These are phyloP conservation scores for Bradynema listronoti DNA, from an alignment of 1,140 invertebrate species.

Conservation along the genomic window DNA sequence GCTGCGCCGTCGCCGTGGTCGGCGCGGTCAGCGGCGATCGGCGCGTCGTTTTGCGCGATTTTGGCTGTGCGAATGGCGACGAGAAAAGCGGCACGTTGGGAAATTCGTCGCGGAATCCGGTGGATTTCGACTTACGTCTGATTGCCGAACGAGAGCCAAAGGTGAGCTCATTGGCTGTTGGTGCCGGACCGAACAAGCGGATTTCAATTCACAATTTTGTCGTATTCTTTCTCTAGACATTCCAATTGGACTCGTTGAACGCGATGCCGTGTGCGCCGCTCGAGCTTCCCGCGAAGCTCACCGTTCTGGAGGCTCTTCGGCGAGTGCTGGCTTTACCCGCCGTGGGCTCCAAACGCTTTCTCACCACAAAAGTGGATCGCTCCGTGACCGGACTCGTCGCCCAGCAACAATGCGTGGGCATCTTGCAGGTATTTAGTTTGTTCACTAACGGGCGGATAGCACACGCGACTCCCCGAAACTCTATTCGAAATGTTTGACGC, in stretches of 20 bases:
- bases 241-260: constrained; percentile 58
- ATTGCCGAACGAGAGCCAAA: constrained; percentile 79
- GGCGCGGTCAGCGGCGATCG: constrained; percentile 81
- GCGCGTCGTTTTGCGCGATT: constrained; percentile 62
- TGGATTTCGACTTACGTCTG: constrained; percentile 81
- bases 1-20: constrained; percentile 84
- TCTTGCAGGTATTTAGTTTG: no score
- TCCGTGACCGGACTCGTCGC: constrained; percentile 90
- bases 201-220: background rate
- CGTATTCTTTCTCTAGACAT: constrained; percentile 59
- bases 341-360: constrained; percentile 86
- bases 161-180: constrained; percentile 56
- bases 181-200: constrained; percentile 2
- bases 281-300: constrained; percentile 62
- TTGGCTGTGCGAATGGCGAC: constrained; percentile 9
- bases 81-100: no score
- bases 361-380: constrained; percentile 85
- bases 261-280: constrained; percentile 57
- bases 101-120: constrained; percentile 67
- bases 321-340: constrained; percentile 78
- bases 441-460: no score
- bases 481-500: no score
- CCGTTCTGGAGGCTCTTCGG: constrained; percentile 68
- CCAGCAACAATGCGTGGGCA: constrained; percentile 96
- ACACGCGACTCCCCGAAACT: no score